phyloP scores from a whole-genome alignment of 2,797 vertebrate genomes.

The Chelon auratus region DNA sequence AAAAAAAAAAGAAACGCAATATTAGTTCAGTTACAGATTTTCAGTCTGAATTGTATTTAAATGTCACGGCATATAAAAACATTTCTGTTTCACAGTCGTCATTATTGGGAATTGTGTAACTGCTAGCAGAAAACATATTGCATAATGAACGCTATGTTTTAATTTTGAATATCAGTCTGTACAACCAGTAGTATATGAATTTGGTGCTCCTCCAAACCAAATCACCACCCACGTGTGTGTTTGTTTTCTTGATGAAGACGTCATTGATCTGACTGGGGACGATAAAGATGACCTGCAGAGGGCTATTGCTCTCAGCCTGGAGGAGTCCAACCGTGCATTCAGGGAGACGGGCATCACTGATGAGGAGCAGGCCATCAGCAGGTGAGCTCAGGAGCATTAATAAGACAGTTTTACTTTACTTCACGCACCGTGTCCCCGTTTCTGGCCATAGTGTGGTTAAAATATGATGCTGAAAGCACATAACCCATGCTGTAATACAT shows the following conservation, averaged over 20 bases:
- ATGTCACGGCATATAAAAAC: not conserved
- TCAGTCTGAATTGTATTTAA: not conserved
- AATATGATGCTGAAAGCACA: no score
- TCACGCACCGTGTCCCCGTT: no score
- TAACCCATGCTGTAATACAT: not conserved
- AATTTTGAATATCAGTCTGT: no score
- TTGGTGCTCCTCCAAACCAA: not conserved
- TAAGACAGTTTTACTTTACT: not conserved
- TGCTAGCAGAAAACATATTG: no score
- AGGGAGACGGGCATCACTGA: conserved; percentile 99
- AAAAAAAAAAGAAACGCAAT: not conserved
- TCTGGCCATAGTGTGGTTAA: no score
- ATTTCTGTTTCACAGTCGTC: no score
- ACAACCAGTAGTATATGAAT: not conserved
- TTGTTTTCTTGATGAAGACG: conserved; percentile 86
- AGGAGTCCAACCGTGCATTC: conserved; percentile 96
- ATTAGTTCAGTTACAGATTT: not conserved
- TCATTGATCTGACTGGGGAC: conserved; percentile 98
- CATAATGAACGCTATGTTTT: no score
- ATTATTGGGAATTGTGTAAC: no score
- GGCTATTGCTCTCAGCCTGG: conserved; percentile 98
- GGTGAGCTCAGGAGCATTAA: conserved; percentile 76
- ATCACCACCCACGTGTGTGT: not conserved
- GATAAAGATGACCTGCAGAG: conserved; percentile 99
- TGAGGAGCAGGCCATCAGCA: conserved; percentile 99